Evolutionary conservation across 2,113 vertebrate species (phyloP).

Genomic region (Hymenochirus boettgeri): DNA sequence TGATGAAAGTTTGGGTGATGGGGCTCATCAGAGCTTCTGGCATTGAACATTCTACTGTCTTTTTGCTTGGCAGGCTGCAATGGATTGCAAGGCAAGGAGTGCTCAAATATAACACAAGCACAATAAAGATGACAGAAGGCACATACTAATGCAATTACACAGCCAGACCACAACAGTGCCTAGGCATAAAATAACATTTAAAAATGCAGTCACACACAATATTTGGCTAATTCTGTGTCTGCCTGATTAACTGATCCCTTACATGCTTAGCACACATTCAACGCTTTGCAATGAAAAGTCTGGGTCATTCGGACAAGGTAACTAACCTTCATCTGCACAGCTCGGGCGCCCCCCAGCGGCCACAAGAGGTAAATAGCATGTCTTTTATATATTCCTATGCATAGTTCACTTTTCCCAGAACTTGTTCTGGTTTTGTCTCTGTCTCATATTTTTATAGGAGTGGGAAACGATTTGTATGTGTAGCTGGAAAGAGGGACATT

Average conservation of each 20-base stretch:
- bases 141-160: conserved; percentile 39
- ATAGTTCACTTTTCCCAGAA: too few relatives aligned
- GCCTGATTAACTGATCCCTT: conserved; percentile 36
- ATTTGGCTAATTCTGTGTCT: conserved; percentile 39
- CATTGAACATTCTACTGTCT: conserved; percentile 15
- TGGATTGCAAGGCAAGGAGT: conserved; percentile 15
- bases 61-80: conserved; percentile 26
- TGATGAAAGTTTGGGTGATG: conserved; percentile 26
- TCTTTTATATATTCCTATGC: too few relatives aligned
- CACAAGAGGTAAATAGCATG: neutral
- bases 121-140: conserved; percentile 38
- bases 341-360: conserved; percentile 63
- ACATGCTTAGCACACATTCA: conserved; percentile 13
- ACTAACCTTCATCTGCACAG: conserved; percentile 51
- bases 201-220: conserved; percentile 40
- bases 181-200: conserved; percentile 38
- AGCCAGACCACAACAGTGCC: conserved; percentile 32
- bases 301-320: neutral
- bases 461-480: too few relatives aligned
- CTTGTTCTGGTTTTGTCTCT: too few relatives aligned
- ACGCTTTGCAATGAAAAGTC: neutral
- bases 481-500: too few relatives aligned
- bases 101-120: conserved; percentile 10
- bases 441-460: too few relatives aligned
- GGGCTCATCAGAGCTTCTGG: conserved; percentile 27